Base-by-base conservation (phyloP, 2,888 invertebrate species). In the Cancer borealis region DNA sequence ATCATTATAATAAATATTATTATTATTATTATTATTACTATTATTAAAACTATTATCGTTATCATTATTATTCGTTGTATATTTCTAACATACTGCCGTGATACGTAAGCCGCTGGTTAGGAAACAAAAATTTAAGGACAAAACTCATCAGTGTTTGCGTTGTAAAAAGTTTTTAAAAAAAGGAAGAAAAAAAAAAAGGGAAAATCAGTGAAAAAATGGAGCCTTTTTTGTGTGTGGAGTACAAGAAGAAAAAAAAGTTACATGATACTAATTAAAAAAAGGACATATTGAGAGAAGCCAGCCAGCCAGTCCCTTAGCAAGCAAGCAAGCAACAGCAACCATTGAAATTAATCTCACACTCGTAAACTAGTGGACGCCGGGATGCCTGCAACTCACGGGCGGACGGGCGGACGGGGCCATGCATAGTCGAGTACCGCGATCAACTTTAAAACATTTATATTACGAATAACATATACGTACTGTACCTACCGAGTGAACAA, bases 11-110 rank as follows among this genome's bases (percentile, higher is more conserved):
- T 30, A 30, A 79, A 30, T 79, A 30, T 79, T 4, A 30, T 79
- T 79, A 79, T 79, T 30, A 79, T 79, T 79, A 79, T 79, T 79
- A 30, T 79, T 30, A n/a, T n/a, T n/a, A n/a, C n/a, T n/a, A 30
- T 79, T 30, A 79, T 79, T 26, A 79, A 6, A 26, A 79, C 2
- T 26, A 79, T 79, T 26, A 79, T 26, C 12, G 17, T 79, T 79
- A n/a, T n/a, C n/a, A n/a, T n/a, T n/a, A n/a, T n/a, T n/a, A n/a
- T n/a, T n/a, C n/a, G 39, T 39, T 39, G n/a, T n/a, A n/a, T n/a
- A 39, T 2, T 39, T 39, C n/a, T 39, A 39, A 39, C 39, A 39
- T 39, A 39, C 0, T 2, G 2, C 54, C 54, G 54, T 54, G 54
- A 2, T 14, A 54, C 54, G 54, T 54, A 54, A 54, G 3, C 10